Conservation (phyloP, 2,113 vertebrate species). For the Peromyscus maniculatus region DNA sequence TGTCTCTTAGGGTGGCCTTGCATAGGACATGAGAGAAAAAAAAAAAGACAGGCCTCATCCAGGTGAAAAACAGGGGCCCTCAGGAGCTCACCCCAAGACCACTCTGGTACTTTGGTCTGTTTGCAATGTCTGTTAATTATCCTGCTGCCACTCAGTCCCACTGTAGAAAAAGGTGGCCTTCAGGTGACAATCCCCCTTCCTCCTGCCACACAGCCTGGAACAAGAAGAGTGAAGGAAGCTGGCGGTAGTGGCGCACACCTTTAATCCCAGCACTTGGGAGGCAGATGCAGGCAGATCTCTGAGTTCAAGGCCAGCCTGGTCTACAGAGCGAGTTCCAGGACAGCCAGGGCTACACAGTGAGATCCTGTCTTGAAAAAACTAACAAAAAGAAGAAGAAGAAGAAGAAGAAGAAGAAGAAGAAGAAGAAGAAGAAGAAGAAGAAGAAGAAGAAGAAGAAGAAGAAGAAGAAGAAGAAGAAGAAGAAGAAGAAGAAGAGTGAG, state of each 20-base stretch:
- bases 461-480: no score
- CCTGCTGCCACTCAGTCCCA: not conserved
- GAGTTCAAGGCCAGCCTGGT: not conserved
- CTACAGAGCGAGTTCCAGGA: not conserved
- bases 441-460: no score
- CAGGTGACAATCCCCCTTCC: not conserved
- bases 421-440: no score
- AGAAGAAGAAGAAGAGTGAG: no score
- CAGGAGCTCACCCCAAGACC: not conserved
- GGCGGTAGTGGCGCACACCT: no score
- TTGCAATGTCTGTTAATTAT: not conserved
- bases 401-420: no score
- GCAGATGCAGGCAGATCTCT: not conserved
- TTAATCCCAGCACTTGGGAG: no score
- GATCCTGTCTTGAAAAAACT: not conserved
- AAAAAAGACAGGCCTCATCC: not conserved
- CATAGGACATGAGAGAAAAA: not conserved
- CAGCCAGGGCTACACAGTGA: not conserved
- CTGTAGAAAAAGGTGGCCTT: not conserved
- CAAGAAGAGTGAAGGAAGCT: not conserved
- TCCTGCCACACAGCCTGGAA: not conserved
- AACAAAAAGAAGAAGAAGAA: no score
- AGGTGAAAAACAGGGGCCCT: not conserved
- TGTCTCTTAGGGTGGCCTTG: not conserved
- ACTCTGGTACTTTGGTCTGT: not conserved